Conservation (phyloP, 2,113 vertebrate species). For the Fregata magnificens region DNA sequence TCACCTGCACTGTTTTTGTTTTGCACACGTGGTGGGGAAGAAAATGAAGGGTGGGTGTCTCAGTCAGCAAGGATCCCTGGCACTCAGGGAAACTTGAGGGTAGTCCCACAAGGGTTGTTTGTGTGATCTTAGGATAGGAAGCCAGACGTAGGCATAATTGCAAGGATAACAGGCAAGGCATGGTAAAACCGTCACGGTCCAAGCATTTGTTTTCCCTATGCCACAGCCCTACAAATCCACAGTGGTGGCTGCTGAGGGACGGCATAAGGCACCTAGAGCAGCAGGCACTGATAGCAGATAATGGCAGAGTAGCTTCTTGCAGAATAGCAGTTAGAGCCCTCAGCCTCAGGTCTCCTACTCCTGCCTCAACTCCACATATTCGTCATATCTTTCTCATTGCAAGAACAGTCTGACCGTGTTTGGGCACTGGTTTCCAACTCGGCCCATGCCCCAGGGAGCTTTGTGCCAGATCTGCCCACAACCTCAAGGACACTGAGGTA, state of each 20-base stretch:
- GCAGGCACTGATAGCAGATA: not conserved
- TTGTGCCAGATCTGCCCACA: not conserved
- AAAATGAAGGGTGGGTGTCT: not conserved
- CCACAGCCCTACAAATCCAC: not conserved
- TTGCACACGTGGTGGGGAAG: not conserved
- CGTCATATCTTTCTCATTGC: not conserved
- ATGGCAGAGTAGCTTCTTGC: not conserved
- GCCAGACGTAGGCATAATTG: not conserved
- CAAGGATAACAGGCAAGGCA: not conserved
- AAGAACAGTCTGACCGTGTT: not conserved
- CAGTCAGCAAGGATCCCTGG: not conserved
- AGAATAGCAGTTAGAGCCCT: not conserved
- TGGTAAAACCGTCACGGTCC: not conserved
- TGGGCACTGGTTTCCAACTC: not conserved
- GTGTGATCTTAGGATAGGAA: not conserved
- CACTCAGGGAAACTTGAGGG: not conserved
- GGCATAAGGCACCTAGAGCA: not conserved
- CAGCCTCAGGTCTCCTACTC: not conserved
- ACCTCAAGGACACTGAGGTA: not conserved
- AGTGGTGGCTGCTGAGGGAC: not conserved
- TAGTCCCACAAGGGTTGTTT: not conserved
- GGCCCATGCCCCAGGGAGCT: not conserved
- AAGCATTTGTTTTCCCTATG: not conserved
- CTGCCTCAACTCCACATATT: not conserved
- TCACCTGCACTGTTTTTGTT: not conserved